Evolutionary conservation across 2,797 vertebrate species (phyloP).

Genomic region (Onychomys leucogaster): DNA sequence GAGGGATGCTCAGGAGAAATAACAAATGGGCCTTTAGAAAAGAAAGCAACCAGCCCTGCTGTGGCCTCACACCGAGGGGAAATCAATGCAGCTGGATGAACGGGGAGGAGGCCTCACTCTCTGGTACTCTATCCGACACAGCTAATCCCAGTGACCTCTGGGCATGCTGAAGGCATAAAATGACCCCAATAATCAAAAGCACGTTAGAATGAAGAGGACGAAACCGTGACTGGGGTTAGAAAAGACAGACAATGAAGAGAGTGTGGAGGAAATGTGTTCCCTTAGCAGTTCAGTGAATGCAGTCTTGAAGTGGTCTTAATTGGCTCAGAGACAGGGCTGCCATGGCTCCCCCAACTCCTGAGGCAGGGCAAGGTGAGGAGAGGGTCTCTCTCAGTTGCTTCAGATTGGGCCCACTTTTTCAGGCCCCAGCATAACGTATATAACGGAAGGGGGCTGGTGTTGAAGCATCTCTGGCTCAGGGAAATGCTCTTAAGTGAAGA

Average conservation of each 20-base stretch:
- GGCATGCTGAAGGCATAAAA: slow-evolving; percentile 72
- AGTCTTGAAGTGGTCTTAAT: slow-evolving; percentile 1
- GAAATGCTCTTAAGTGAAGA: background rate
- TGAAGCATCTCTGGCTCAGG: background rate
- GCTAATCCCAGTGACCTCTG: slow-evolving; percentile 81
- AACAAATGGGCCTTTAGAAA: background rate
- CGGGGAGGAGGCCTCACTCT: background rate
- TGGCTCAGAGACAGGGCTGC: background rate
- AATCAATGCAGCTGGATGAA: slow-evolving; percentile 68
- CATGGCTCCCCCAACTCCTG: background rate
- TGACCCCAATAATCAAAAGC: slow-evolving; percentile 78
- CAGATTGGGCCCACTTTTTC: background rate
- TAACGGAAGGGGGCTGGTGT: background rate
- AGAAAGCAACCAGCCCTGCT: background rate
- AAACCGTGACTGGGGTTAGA: slow-evolving; percentile 79
- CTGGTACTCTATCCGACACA: slow-evolving; percentile 28
- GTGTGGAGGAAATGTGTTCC: slow-evolving; percentile 68
- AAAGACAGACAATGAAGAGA: slow-evolving; percentile 76
- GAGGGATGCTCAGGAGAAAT: background rate
- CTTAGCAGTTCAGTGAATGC: slow-evolving; percentile 47
- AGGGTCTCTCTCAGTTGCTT: background rate
- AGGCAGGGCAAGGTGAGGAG: background rate
- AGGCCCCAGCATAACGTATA: background rate
- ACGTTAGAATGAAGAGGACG: slow-evolving; percentile 78
- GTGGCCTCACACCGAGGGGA: background rate